Evolutionary conservation across 2,113 vertebrate species (phyloP).

Genomic region (Poecile atricapillus): DNA sequence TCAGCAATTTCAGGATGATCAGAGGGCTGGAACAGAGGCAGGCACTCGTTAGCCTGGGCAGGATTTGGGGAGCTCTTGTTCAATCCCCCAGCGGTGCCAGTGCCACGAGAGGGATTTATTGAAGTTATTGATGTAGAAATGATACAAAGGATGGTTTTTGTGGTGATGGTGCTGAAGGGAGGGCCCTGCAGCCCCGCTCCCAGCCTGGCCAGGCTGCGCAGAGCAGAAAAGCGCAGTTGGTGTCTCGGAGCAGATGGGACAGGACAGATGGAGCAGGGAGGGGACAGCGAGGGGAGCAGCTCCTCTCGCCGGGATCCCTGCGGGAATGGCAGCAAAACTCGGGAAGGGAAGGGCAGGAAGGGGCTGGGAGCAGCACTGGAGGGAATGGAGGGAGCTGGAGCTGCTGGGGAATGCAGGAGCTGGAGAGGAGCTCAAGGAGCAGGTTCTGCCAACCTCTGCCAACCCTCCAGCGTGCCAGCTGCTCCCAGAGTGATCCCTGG

Average conservation of each 20-base stretch:
- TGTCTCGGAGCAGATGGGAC: slow-evolving; percentile 32
- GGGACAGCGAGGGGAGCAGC: slow-evolving; percentile 21
- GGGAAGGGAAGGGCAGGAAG: neutral
- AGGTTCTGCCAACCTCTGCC: neutral
- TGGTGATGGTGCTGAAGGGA: no score
- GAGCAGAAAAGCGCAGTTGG: neutral
- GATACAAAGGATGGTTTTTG: no score
- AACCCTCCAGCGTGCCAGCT: fast-evolving
- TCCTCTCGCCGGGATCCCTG: neutral
- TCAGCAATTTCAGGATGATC: neutral
- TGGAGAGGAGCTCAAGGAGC: neutral
- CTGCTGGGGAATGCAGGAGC: neutral
- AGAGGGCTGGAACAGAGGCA: neutral
- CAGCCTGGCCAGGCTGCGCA: neutral
- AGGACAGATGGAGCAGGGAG: slow-evolving; percentile 45
- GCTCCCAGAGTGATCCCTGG: neutral
- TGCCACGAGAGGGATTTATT: no score
- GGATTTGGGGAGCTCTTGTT: neutral
- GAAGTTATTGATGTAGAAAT: no score
- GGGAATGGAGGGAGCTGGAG: neutral
- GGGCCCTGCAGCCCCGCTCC: neutral
- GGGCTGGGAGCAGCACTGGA: neutral
- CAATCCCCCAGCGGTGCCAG: no score
- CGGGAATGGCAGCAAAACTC: neutral
- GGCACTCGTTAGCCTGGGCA: neutral